Conservation (phyloP, 2,888 invertebrate species). For the Xanthostigma xanthostigma region DNA sequence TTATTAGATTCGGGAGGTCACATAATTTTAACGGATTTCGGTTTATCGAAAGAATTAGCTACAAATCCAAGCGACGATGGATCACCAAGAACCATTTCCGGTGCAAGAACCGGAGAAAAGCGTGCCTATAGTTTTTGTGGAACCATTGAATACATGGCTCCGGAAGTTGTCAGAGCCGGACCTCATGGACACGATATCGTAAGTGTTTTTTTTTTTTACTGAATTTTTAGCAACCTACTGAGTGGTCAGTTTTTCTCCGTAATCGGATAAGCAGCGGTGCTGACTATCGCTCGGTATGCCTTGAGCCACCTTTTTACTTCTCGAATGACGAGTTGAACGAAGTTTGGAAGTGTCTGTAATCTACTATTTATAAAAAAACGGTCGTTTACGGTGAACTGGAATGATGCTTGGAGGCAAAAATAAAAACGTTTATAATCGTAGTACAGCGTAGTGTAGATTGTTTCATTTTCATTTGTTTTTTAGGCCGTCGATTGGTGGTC, state of each 20-base stretch:
- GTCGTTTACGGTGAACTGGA: no score
- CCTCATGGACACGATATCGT: slow-evolving; percentile 88
- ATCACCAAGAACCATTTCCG: slow-evolving; percentile 13
- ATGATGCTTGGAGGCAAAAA: no score
- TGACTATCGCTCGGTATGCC: no score
- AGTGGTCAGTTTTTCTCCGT: no score
- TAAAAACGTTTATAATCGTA: no score
- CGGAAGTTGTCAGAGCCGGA: slow-evolving; percentile 62
- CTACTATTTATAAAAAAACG: no score
- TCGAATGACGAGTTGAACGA: no score
- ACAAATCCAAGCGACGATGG: slow-evolving; percentile 30
- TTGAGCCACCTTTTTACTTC: no score
- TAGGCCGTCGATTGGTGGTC: slow-evolving; percentile 99
- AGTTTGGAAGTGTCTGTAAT: no score
- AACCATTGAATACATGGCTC: slow-evolving; percentile 98
- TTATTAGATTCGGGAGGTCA: slow-evolving; percentile 87
- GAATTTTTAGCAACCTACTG: neutral
- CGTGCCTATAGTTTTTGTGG: slow-evolving; percentile 96
- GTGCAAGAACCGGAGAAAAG: slow-evolving; percentile 39
- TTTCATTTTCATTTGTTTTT: slow-evolving; percentile 20
- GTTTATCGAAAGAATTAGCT: slow-evolving; percentile 84
- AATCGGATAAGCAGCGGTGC: no score
- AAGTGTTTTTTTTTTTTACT: slow-evolving; percentile 32
- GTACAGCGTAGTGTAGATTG: no score
- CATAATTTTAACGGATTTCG: slow-evolving; percentile 94